These are phyloP conservation scores for Megalonaias nervosa DNA, from an alignment of 1,140 invertebrate genomes.

Conservation along the genomic window DNA sequence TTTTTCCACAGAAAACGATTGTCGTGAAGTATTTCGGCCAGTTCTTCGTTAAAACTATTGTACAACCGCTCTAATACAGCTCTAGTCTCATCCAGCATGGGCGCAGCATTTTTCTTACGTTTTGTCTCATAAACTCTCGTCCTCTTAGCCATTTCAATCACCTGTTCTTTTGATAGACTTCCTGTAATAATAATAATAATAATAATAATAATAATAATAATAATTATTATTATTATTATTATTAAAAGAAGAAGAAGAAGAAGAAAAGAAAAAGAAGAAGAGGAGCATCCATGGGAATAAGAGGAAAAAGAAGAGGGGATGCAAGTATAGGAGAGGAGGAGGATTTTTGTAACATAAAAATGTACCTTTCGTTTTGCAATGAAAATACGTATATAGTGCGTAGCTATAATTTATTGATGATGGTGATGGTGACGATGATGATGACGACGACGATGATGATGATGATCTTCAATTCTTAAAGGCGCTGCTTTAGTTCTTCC, in stretches of 20 bases:
- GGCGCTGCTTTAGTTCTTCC: neutral
- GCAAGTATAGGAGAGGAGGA: too few relatives aligned
- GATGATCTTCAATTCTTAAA: neutral
- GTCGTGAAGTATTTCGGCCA: conserved; percentile 14
- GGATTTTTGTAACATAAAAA: too few relatives aligned
- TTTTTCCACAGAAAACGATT: conserved; percentile 2
- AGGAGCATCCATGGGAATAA: too few relatives aligned
- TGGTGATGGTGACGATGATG: neutral
- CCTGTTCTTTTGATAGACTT: neutral
- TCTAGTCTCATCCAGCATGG: conserved; percentile 14
- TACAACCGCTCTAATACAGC: conserved; percentile 17
- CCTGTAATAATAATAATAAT: conserved; percentile 6
- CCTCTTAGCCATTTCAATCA: neutral
- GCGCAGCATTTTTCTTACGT: conserved; percentile 12
- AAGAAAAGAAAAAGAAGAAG: too few relatives aligned
- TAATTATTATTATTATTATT: neutral
- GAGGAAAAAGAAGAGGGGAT: too few relatives aligned
- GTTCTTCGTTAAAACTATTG: neutral
- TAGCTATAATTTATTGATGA: too few relatives aligned
- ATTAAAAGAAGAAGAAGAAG: neutral
- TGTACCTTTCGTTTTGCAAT: too few relatives aligned
- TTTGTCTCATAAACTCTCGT: conserved; percentile 13
- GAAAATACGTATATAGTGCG: too few relatives aligned
- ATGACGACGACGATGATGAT: too few relatives aligned
- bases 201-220: neutral